phyloP scores from a whole-genome alignment of 2,113 vertebrate species.

The Phycodurus eques region DNA sequence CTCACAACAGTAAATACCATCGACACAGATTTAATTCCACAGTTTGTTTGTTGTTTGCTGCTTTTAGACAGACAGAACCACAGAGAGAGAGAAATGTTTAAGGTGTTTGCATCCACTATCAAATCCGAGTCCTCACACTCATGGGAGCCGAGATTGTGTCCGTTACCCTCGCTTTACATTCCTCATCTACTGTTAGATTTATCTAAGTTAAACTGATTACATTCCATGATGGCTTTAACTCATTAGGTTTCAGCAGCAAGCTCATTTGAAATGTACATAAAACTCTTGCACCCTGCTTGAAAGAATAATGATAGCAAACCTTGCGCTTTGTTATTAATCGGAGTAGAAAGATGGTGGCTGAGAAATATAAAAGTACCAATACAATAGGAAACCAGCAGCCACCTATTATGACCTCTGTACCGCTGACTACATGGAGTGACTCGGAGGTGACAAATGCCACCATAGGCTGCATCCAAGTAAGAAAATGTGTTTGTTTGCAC shows the following conservation, averaged over 20 bases:
- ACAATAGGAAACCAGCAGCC: not conserved
- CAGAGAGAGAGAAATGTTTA: not conserved
- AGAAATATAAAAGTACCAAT: not conserved
- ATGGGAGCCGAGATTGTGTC: not conserved
- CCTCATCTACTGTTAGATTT: not conserved
- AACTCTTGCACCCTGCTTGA: not conserved
- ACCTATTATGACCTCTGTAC: not conserved
- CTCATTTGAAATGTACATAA: not conserved
- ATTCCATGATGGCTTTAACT: not conserved
- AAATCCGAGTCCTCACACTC: not conserved
- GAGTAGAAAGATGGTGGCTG: not conserved
- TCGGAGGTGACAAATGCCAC: not conserved
- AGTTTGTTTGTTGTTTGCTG: not conserved
- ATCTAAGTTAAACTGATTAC: not conserved
- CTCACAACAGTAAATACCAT: not conserved
- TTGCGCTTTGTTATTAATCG: not conserved
- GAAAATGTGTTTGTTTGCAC: slow-evolving; percentile 16
- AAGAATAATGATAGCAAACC: not conserved
- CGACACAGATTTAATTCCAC: not conserved
- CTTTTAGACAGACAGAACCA: not conserved
- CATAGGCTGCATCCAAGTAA: slow-evolving; percentile 7
- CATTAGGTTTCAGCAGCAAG: not conserved
- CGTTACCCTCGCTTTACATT: not conserved
- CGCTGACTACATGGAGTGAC: not conserved
- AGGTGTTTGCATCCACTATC: not conserved